Conservation (phyloP, 1,140 invertebrate species). For the Melipona quadrifasciata region DNA sequence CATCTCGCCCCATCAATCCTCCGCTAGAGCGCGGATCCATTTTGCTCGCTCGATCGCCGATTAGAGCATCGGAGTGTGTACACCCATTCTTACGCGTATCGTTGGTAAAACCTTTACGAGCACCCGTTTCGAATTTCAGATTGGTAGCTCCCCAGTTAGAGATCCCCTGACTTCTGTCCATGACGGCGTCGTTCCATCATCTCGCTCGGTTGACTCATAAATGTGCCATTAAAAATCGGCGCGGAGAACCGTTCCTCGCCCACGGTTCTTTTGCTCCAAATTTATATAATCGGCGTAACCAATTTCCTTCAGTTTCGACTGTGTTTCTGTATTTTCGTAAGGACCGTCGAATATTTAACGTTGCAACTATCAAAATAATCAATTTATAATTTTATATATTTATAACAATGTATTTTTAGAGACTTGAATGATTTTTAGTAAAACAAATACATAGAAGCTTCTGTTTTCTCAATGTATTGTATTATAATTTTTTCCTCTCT, state of each 20-base stretch:
- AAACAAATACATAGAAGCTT: too few relatives aligned
- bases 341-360: background rate
- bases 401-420: too few relatives aligned
- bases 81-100: background rate
- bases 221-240: conserved; percentile 59
- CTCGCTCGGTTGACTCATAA: conserved; percentile 64
- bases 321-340: background rate
- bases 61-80: conserved; percentile 20
- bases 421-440: too few relatives aligned
- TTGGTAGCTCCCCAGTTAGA: conserved; percentile 27
- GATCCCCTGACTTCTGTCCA: conserved; percentile 54
- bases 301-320: conserved; percentile 47
- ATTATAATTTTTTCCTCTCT: too few relatives aligned
- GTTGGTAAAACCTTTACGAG: conserved; percentile 23
- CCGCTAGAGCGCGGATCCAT: background rate
- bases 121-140: conserved; percentile 65
- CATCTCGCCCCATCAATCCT: background rate
- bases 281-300: conserved; percentile 64
- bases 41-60: background rate
- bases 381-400: too few relatives aligned
- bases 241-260: conserved; percentile 48
- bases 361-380: too few relatives aligned
- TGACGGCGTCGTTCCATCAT: conserved; percentile 68
- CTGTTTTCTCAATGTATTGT: too few relatives aligned
- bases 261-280: conserved; percentile 49